Base-by-base conservation (phyloP, 2,113 vertebrate species). In the Xiphorhynchus elegans region DNA sequence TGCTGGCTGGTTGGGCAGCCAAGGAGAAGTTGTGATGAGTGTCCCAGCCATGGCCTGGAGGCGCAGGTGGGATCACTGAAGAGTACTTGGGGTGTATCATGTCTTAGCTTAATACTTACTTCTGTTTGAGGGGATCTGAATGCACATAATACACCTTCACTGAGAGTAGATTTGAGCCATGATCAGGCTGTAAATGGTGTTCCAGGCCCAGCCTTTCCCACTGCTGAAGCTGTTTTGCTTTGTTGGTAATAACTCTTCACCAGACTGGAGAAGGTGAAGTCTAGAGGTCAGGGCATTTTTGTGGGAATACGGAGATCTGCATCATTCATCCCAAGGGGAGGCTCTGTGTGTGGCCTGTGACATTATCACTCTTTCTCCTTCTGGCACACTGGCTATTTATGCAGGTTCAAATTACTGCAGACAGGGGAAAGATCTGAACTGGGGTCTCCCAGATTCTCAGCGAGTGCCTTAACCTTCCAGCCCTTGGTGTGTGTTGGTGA, bases 291-390 rank as follows among this genome's bases (percentile, higher is more conserved):
- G 63, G 85, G 42, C 35, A 63, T 81, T 93, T 86, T 50, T 84
- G 91, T 89, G 94, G 93, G 94, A 97, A 90, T 88, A 95, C 0
- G 0, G 88, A 84, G 90, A 92, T 59, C 59, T 86, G 79, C 24
- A 12, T 90, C 94, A 93, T 77, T 78, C 72, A 35, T 95, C 95
- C 86, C 92, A 89, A 84, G 95, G 64, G 80, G 19, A 84, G 35
- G 26, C 95, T 95, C 74, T 80, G 89, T 96, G 96, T 95, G 96
- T 97, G 96, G 96, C 93, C 96, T 84, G 89, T 93, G 96, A 97
- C 96, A 89, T 63, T 92, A 95, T 95, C 88, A 66, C 68, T 95
- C 79, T 77, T 79, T 92, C 86, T 95, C 90, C 79, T 84, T 95
- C 83, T 92, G 92, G 88, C 88, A 90, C 42, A 74, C 64, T 80